phyloP scores from a whole-genome alignment of 1,140 invertebrate genomes.

The Hestina assimilis region DNA sequence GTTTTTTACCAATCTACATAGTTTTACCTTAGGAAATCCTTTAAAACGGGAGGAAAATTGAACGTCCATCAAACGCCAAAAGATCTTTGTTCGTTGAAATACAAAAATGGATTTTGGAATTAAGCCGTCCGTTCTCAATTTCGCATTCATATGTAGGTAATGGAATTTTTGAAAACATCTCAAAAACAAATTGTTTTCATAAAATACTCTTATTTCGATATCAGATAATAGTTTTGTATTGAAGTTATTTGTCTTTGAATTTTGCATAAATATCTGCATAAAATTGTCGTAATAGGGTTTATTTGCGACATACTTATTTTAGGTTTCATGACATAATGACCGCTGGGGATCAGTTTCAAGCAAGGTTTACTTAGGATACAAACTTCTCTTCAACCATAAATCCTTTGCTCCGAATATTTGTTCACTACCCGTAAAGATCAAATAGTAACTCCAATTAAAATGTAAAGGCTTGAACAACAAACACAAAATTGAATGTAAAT shows the following conservation, averaged over 20 bases:
- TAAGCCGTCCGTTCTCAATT: slow-evolving; percentile 13
- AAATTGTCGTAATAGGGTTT: too few relatives aligned
- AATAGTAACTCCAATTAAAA: slow-evolving; percentile 23
- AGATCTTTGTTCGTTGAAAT: slow-evolving; percentile 16
- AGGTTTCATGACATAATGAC: slow-evolving; percentile 11
- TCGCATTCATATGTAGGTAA: background rate
- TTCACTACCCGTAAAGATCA: slow-evolving; percentile 41
- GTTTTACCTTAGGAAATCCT: slow-evolving; percentile 2
- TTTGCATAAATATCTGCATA: too few relatives aligned
- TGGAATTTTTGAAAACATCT: background rate
- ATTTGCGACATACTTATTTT: too few relatives aligned
- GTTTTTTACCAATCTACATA: background rate
- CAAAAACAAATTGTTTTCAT: background rate
- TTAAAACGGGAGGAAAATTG: slow-evolving; percentile 20
- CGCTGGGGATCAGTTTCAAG: slow-evolving; percentile 41
- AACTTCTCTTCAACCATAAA: slow-evolving; percentile 56
- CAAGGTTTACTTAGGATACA: slow-evolving; percentile 64
- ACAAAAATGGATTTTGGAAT: slow-evolving; percentile 18
- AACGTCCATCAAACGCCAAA: slow-evolving; percentile 24
- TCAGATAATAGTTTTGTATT: background rate
- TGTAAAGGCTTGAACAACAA: slow-evolving; percentile 20
- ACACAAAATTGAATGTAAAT: background rate
- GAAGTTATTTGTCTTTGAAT: too few relatives aligned
- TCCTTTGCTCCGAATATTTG: slow-evolving; percentile 65
- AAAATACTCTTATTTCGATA: background rate